These are phyloP conservation scores for Cosmia trapezina DNA, from an alignment of 2,888 invertebrate genomes.

Conservation along the genomic window DNA sequence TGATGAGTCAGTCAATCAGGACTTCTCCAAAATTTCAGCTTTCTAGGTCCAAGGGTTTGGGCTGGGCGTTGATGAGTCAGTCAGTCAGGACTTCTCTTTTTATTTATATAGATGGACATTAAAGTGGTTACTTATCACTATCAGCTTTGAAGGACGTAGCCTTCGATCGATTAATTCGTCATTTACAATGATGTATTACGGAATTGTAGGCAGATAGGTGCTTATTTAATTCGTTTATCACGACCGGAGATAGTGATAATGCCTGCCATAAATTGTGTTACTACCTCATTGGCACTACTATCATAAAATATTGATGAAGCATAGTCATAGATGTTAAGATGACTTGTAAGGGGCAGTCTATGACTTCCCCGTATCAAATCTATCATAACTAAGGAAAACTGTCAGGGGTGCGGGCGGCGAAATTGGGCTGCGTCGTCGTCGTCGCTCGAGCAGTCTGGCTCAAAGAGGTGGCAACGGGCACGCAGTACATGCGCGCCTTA, in stretches of 20 bases:
- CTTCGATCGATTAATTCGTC: slow-evolving; percentile 25
- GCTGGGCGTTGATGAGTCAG: too few relatives aligned
- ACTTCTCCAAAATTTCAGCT: too few relatives aligned
- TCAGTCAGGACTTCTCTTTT: too few relatives aligned
- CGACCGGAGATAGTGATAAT: slow-evolving; percentile 30
- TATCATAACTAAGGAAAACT: not conserved
- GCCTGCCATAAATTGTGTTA: slow-evolving; percentile 9
- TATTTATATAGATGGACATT: too few relatives aligned
- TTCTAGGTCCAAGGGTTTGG: too few relatives aligned
- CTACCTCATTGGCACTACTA: slow-evolving; percentile 3
- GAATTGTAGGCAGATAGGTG: slow-evolving; percentile 9
- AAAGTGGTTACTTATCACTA: not conserved
- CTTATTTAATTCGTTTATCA: slow-evolving; percentile 35
- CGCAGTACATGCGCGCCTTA: too few relatives aligned
- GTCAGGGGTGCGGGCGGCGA: too few relatives aligned
- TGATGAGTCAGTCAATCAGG: too few relatives aligned
- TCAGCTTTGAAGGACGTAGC: slow-evolving; percentile 14
- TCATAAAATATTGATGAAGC: slow-evolving; percentile 6
- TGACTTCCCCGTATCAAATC: not conserved
- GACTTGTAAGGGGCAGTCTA: not conserved
- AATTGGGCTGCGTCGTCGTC: too few relatives aligned
- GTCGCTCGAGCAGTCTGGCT: too few relatives aligned
- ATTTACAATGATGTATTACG: slow-evolving; percentile 9
- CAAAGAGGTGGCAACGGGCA: too few relatives aligned
- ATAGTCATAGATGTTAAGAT: not conserved